Evolutionary conservation across 2,113 vertebrate genomes (phyloP).

Genomic region (Spermophilus dauricus): DNA sequence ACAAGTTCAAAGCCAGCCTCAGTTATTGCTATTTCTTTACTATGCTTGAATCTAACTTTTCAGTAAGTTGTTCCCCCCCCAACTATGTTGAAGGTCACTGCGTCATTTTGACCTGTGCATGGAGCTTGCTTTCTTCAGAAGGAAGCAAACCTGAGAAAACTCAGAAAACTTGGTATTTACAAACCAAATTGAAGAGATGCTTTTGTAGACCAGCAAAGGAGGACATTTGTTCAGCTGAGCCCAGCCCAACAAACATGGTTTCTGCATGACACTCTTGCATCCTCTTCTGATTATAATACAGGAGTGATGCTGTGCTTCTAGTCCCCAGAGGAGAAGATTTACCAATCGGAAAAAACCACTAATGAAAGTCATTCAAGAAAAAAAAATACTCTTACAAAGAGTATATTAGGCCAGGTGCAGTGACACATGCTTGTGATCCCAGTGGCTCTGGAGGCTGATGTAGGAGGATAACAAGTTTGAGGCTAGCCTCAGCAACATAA

Average conservation of each 20-base stretch:
- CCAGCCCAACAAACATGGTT: background rate
- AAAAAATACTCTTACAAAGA: background rate
- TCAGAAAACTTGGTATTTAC: background rate
- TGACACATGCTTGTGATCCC: too few relatives aligned
- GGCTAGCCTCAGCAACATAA: too few relatives aligned
- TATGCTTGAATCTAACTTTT: background rate
- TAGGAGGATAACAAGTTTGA: too few relatives aligned
- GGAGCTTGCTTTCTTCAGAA: background rate
- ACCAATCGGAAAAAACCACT: background rate
- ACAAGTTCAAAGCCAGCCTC: too few relatives aligned
- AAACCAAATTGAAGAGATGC: background rate
- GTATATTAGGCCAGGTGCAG: too few relatives aligned
- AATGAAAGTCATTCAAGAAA: background rate
- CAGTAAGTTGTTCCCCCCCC: too few relatives aligned
- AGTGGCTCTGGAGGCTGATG: too few relatives aligned
- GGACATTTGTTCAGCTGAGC: background rate
- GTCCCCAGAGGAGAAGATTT: background rate
- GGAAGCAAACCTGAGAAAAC: background rate
- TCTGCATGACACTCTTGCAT: background rate
- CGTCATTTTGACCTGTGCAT: background rate
- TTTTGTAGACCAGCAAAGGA: background rate
- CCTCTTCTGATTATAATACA: background rate
- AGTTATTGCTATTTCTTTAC: background rate
- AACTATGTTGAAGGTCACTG: background rate
- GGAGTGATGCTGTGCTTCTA: background rate